phyloP scores from a whole-genome alignment of 1,140 invertebrate species.

The Euborellia annulipes region DNA sequence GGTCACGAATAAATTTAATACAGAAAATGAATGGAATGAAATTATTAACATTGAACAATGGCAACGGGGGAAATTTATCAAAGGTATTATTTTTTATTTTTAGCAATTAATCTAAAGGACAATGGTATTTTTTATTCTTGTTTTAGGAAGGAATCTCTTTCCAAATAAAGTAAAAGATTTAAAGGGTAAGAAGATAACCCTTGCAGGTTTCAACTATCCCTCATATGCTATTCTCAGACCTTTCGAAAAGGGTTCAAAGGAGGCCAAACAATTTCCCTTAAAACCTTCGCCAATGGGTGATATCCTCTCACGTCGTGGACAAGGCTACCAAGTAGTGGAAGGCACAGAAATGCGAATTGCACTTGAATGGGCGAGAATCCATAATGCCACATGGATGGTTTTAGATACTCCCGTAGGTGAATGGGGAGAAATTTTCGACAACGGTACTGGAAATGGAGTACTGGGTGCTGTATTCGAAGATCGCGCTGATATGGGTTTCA shows the following conservation, averaged over 20 bases:
- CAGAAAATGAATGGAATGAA: not conserved
- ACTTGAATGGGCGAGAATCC: slow-evolving; percentile 20
- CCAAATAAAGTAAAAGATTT: slow-evolving; percentile 18
- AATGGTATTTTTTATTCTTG: not conserved
- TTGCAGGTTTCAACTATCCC: slow-evolving; percentile 19
- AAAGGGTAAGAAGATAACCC: slow-evolving; percentile 12
- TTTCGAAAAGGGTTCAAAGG: too few relatives aligned
- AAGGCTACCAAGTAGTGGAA: slow-evolving; percentile 15
- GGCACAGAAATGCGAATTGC: slow-evolving; percentile 28
- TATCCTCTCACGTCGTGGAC: slow-evolving; percentile 10
- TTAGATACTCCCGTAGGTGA: slow-evolving; percentile 31
- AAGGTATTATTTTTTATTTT: too few relatives aligned
- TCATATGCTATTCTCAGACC: slow-evolving; percentile 15
- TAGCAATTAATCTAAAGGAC: not conserved
- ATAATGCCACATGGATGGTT: slow-evolving; percentile 30
- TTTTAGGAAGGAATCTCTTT: slow-evolving; percentile 12
- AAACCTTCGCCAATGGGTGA: slow-evolving; percentile 13
- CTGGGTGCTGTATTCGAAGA: slow-evolving; percentile 37
- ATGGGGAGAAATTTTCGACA: slow-evolving; percentile 40
- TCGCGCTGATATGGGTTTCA: slow-evolving; percentile 37
- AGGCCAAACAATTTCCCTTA: too few relatives aligned
- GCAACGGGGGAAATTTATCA: not conserved
- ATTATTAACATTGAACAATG: slow-evolving; percentile 1
- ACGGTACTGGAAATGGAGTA: slow-evolving; percentile 29
- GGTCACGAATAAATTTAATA: slow-evolving; percentile 9